A percentile compares a stretch with the other conserved stretches of the same genome.
phyloP scores from a whole-genome alignment of 2,797 vertebrate species.

The Aplochiton taeniatus region DNA sequence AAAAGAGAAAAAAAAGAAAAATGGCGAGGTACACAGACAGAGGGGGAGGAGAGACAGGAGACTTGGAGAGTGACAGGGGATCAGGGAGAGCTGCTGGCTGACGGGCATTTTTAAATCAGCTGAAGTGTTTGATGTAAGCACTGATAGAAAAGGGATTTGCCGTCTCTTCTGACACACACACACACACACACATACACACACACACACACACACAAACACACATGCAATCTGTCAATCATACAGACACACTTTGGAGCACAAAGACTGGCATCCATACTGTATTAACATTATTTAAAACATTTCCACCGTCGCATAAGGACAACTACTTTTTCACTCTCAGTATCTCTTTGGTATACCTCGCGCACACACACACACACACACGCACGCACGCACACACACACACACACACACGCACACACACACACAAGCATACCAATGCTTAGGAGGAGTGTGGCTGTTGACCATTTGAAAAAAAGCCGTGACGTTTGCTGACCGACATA shows the following conservation, averaged over 20 bases:
- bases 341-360: no score
- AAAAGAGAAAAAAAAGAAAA: constrained; percentile 8
- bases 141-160: constrained; percentile 19
- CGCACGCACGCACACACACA: no score
- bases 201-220: no score
- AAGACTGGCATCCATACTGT: no score
- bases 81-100: neutral
- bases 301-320: no score
- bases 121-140: constrained; percentile 21
- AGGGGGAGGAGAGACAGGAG: neutral
- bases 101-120: constrained; percentile 12
- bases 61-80: neutral
- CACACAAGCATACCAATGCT: neutral
- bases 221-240: constrained; percentile 1
- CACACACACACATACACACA: neutral
- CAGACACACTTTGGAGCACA: neutral
- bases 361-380: no score
- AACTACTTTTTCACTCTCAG: no score
- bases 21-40: neutral
- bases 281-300: no score
- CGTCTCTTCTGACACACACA: neutral
- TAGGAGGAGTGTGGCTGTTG: no score
- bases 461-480: no score
- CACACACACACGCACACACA: neutral
- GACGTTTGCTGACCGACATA: no score